Base-by-base conservation (phyloP, 2,113 vertebrate species). In the Hylia prasina region DNA sequence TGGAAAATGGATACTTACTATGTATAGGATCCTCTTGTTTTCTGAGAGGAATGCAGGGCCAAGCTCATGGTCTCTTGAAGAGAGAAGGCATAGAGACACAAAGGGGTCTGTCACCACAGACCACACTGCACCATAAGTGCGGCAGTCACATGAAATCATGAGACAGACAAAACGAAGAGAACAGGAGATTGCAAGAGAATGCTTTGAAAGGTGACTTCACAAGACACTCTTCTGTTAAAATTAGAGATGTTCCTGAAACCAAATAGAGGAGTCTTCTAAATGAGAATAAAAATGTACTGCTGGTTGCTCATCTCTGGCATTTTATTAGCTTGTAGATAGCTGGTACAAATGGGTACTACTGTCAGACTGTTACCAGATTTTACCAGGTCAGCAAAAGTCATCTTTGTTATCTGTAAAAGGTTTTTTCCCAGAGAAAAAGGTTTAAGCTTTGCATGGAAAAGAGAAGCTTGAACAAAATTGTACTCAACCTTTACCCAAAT, bases 81-180 rank as follows among this genome's bases (percentile, higher is more conserved):
- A 66, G 7, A 30, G 66, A 76, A 58, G 44, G 37, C 21, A 68
- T 44, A 39, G n/a, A 76, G 70, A 63, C 54, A 77, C 45, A 39
- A 65, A 71, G 37, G 21, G 70, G 66, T 45, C 58, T 77, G 51
- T 63, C 66, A 42, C 21, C 10, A 30, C 28, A 19, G 51, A 85
- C 30, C n/a, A n/a, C 0, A 0, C 61, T 60, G 77, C 33, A 9
- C 22, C 1, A 0, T 6, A 51, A 81, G 30, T 10, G 15, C 23
- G 45, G 33, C 61, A 50, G 30, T 25, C 71, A 22, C 63, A 37
- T 2, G 4, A 53, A 72, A 72, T 45, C 3, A 2, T 40, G 50
- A 65, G 42, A 15, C 40, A 48, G 37, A 48, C 15, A 31, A 28
- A 75, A 40, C 0, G 1, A 78, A 87, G 28, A 40, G 15, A 61